Conservation (phyloP, 2,888 invertebrate genomes). For the Troilus luridus region DNA sequence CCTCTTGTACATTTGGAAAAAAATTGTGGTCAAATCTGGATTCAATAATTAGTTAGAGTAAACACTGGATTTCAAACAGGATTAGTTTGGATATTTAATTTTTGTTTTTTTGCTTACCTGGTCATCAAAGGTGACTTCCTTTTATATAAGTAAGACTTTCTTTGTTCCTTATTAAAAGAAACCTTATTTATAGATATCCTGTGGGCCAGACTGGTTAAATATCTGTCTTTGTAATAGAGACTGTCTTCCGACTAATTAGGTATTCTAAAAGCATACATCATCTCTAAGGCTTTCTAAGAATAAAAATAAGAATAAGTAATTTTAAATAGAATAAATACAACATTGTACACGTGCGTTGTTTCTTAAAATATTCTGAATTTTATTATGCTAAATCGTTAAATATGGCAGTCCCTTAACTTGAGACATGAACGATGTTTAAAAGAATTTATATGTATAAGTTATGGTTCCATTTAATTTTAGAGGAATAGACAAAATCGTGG, state of each 20-base stretch:
- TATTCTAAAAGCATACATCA: background rate
- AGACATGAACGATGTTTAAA: too few relatives aligned
- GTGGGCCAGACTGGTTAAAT: background rate
- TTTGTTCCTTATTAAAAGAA: background rate
- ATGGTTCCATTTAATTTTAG: too few relatives aligned
- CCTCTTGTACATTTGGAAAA: too few relatives aligned
- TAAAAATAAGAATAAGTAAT: background rate
- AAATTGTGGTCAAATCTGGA: too few relatives aligned
- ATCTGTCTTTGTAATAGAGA: constrained; percentile 9
- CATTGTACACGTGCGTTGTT: background rate
- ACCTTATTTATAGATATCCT: constrained; percentile 22
- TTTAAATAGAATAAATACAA: background rate
- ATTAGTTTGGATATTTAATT: background rate
- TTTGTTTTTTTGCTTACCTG: background rate
- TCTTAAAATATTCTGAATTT: background rate
- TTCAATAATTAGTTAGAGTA: background rate
- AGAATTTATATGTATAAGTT: too few relatives aligned
- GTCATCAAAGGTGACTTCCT: background rate
- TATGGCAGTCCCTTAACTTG: too few relatives aligned
- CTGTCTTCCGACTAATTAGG: background rate
- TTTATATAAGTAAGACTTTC: background rate
- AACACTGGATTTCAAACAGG: background rate
- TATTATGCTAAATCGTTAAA: too few relatives aligned
- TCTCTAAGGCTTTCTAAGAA: background rate
- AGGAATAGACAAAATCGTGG: too few relatives aligned